These are phyloP conservation scores for Chaenocephalus aceratus DNA, from an alignment of 2,113 vertebrate genomes.

Conservation along the genomic window DNA sequence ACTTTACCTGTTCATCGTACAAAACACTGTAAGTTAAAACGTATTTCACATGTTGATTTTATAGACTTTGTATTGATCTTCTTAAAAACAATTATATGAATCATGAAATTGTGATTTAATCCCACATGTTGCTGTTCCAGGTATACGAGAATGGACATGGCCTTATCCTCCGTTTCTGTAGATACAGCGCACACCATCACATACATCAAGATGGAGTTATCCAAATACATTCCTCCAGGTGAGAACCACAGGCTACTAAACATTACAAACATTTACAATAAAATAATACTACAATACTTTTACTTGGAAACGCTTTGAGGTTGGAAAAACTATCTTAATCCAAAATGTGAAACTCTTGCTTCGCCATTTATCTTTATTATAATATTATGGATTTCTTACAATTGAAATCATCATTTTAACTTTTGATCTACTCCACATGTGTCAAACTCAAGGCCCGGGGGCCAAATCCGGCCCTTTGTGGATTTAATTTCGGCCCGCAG, in stretches of 20 bases:
- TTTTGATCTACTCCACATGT: too few species aligned
- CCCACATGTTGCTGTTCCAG: conserved; percentile 35
- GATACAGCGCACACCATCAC: conserved; percentile 36
- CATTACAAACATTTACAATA: background rate
- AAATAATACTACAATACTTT: background rate
- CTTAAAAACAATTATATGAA: background rate
- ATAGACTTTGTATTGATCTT: background rate
- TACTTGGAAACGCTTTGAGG: background rate
- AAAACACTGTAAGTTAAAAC: conserved; percentile 71
- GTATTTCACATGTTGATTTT: background rate
- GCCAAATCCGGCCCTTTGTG: too few species aligned
- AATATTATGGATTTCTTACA: too few species aligned
- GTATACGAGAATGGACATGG: conserved; percentile 66
- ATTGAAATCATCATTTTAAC: too few species aligned
- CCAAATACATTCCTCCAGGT: conserved; percentile 62
- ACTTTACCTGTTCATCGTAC: conserved; percentile 69
- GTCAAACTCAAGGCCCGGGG: too few species aligned
- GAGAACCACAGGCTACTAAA: conserved; percentile 6
- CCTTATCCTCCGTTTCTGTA: conserved; percentile 26
- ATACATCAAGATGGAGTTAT: conserved; percentile 40
- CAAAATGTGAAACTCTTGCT: background rate
- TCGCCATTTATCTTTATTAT: too few species aligned
- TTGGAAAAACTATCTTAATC: background rate
- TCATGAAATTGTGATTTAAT: background rate
- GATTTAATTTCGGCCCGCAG: too few species aligned